Evolutionary conservation across 2,113 vertebrate genomes (phyloP).

Genomic region (Aepyceros melampus): DNA sequence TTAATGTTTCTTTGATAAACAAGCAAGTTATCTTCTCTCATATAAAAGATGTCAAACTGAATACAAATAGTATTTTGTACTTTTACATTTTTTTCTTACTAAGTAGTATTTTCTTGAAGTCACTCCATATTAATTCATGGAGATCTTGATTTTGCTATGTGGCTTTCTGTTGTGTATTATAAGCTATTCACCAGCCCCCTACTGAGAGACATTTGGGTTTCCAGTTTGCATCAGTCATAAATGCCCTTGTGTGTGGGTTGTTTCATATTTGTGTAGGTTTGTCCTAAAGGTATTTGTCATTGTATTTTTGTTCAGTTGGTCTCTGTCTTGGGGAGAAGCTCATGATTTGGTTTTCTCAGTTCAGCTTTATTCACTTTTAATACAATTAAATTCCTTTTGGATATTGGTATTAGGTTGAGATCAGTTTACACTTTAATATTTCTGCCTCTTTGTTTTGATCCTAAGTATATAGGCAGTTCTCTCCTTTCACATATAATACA

Average conservation of each 20-base stretch:
- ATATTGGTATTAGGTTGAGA: not conserved
- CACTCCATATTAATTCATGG: not conserved
- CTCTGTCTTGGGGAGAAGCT: not conserved
- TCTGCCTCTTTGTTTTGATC: not conserved
- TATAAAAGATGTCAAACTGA: not conserved
- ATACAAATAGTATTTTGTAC: not conserved
- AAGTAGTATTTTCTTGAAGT: not conserved
- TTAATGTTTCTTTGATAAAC: conserved; percentile 10
- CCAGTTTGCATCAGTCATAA: not conserved
- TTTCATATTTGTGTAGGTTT: not conserved
- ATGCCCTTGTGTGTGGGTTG: not conserved
- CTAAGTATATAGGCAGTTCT: not conserved
- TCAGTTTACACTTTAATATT: not conserved
- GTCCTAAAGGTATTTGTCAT: not conserved
- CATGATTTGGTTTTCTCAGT: not conserved
- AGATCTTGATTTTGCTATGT: not conserved
- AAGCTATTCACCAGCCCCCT: not conserved
- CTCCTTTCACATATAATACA: not conserved
- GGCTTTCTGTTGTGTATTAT: not conserved
- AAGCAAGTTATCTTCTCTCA: not conserved
- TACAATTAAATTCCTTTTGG: not conserved
- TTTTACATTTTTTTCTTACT: not conserved
- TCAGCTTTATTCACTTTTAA: not conserved
- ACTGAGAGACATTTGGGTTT: not conserved
- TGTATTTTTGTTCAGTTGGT: not conserved